Evolutionary conservation across 2,797 vertebrate genomes (phyloP).

Genomic region (Synaphobranchus kaupii): DNA sequence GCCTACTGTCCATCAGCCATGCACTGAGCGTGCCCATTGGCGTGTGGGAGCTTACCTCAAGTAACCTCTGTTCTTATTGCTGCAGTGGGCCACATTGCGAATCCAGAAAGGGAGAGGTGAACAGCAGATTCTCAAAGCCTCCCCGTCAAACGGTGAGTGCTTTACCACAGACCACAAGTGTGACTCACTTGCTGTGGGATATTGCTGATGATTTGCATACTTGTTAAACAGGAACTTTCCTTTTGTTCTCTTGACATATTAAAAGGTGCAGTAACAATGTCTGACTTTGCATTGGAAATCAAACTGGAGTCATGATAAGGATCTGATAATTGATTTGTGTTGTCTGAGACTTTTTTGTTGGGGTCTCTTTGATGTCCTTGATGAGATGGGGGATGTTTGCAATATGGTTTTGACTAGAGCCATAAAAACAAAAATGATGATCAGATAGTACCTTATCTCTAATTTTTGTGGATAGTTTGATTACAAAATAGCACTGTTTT

Average conservation of each 20-base stretch:
- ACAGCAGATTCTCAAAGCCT: slow-evolving; percentile 59
- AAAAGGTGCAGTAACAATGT: neutral
- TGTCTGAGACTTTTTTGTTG: neutral
- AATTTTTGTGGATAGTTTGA: neutral
- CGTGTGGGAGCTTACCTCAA: slow-evolving; percentile 53
- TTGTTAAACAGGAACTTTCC: neutral
- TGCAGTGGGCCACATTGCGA: slow-evolving; percentile 89
- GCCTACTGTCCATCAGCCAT: slow-evolving; percentile 14
- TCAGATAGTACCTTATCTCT: neutral
- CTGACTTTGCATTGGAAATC: neutral
- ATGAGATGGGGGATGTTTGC: neutral
- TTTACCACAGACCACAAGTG: neutral
- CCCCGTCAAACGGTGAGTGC: slow-evolving; percentile 80
- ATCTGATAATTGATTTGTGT: neutral
- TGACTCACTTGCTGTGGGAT: neutral
- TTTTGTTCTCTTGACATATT: neutral
- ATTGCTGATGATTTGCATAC: neutral
- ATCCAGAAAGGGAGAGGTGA: slow-evolving; percentile 82
- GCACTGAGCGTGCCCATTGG: neutral
- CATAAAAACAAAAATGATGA: neutral
- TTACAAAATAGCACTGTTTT: neutral
- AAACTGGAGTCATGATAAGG: neutral
- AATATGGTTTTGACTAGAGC: neutral
- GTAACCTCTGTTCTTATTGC: slow-evolving; percentile 42
- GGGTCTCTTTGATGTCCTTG: neutral